Conservation (phyloP, 1,140 invertebrate genomes). For the Heliothis virescens region DNA sequence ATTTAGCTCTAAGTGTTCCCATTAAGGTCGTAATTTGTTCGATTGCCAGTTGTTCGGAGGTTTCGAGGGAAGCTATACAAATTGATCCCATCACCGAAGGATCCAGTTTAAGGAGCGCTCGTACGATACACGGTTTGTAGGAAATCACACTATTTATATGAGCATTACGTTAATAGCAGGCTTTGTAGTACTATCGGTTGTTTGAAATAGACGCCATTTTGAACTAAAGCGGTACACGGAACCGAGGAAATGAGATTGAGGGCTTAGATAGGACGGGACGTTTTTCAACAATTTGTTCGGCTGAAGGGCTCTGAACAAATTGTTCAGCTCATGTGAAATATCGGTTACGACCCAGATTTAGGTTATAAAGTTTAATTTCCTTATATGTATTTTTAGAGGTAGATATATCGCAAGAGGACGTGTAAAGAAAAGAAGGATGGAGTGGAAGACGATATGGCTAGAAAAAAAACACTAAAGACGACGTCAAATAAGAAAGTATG, state of each 20-base stretch:
- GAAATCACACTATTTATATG: slow-evolving; percentile 58
- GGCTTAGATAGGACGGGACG: not conserved
- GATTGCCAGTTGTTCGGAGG: slow-evolving; percentile 46
- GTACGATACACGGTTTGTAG: slow-evolving; percentile 48
- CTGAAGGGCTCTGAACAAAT: not conserved
- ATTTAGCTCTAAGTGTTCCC: slow-evolving; percentile 58
- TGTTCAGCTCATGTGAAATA: not conserved
- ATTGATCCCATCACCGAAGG: slow-evolving; percentile 72
- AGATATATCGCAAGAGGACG: no score
- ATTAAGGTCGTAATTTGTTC: slow-evolving; percentile 66
- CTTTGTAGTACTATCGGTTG: slow-evolving; percentile 45
- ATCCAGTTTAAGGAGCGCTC: slow-evolving; percentile 53
- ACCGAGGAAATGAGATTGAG: slow-evolving; percentile 25
- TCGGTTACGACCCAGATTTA: not conserved
- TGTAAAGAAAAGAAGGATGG: no score
- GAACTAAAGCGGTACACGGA: slow-evolving; percentile 6
- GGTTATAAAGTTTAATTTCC: no score
- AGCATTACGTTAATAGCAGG: slow-evolving; percentile 53
- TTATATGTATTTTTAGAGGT: no score
- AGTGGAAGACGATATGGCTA: no score
- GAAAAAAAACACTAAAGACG: no score
- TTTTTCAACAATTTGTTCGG: slow-evolving; percentile 33
- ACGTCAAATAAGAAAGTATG: no score
- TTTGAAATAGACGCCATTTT: slow-evolving; percentile 42
- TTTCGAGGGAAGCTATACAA: slow-evolving; percentile 74